Evolutionary conservation across 2,888 invertebrate species (phyloP).

Genomic region (Mantis religiosa): DNA sequence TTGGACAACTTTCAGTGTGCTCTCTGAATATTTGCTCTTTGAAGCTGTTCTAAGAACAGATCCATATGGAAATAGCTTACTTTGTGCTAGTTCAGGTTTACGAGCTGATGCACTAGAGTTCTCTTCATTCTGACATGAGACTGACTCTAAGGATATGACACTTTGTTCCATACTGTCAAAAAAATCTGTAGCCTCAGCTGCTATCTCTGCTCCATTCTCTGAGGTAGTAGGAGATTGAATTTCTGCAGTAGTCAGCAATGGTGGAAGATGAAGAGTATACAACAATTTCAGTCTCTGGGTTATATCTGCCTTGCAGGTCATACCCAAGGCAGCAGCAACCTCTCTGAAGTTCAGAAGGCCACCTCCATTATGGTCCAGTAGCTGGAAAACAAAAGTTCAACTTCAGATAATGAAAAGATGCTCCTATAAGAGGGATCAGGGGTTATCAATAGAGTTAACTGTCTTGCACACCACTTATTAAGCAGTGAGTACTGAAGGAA

Average conservation of each 20-base stretch:
- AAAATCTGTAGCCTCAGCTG: conserved; percentile 86
- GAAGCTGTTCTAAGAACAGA: no score
- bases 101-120: not conserved
- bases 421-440: no score
- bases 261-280: conserved; percentile 87
- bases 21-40: no score
- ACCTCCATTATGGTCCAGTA: conserved; percentile 82
- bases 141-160: conserved; percentile 25
- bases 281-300: conserved; percentile 78
- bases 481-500: no score
- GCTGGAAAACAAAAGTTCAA: conserved; percentile 49
- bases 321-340: conserved; percentile 71
- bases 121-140: conserved; percentile 23
- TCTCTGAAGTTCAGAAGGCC: conserved; percentile 87
- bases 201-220: conserved; percentile 82
- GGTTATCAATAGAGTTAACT: no score
- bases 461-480: no score
- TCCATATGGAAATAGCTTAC: not conserved
- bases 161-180: conserved; percentile 53
- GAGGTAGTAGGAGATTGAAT: conserved; percentile 61
- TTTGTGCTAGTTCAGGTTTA: conserved; percentile 15
- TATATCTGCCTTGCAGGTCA: conserved; percentile 75
- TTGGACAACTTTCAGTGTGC: no score
- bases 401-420: not conserved
- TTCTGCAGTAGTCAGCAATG: conserved; percentile 66